Percentiles rank a stretch among this genome's conserved stretches.
Evolutionary conservation across 1,140 invertebrate genomes (phyloP).

Genomic region (Thereuonema tuberculata): DNA sequence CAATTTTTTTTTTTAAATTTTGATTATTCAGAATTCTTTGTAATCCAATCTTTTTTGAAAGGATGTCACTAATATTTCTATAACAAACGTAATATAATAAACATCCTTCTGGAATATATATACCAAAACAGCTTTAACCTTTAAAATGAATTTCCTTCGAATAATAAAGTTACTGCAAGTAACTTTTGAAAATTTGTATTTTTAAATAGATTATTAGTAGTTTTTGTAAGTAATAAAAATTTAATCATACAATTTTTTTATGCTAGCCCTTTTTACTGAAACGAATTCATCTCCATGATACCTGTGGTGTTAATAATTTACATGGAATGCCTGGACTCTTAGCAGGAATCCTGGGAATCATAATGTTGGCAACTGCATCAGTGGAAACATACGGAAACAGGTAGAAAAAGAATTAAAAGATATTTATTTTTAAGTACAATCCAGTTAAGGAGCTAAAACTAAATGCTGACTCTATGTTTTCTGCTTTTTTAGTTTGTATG

Average conservation of each 20-base stretch:
- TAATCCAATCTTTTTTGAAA: no score
- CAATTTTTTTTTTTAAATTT: no score
- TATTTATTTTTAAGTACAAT: background rate
- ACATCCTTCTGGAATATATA: no score
- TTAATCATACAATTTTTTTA: no score
- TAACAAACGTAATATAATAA: no score
- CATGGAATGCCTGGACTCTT: conserved; percentile 40
- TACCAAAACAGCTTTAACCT: no score
- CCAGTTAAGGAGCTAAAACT: background rate
- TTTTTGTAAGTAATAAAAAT: no score
- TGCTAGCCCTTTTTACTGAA: conserved; percentile 28
- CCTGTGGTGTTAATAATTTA: conserved; percentile 40
- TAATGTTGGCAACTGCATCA: conserved; percentile 26
- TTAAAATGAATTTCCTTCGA: background rate
- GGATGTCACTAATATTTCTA: no score
- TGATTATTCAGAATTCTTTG: no score
- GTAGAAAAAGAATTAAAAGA: background rate
- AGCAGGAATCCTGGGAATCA: conserved; percentile 30
- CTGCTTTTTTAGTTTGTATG: background rate
- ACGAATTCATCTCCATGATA: conserved; percentile 36
- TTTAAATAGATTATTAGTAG: no score
- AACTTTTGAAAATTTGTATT: no score
- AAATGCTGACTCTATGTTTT: background rate
- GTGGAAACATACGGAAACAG: conserved; percentile 28
- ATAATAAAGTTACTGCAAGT: no score